Conservation (phyloP, 2,888 invertebrate genomes). For the Zygogramma bicolorata region DNA sequence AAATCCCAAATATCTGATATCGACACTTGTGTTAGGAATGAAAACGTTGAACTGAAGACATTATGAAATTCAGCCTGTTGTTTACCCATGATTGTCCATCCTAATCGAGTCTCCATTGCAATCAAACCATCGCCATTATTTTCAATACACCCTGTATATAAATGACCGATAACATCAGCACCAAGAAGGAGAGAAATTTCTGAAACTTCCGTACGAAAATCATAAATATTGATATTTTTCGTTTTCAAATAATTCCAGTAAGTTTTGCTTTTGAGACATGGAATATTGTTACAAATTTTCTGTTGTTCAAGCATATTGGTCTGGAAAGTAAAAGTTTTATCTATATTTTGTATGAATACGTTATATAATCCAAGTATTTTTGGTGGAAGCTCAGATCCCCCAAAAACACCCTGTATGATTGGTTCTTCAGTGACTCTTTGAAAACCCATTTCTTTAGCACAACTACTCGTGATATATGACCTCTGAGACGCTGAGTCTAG, state of each 20-base stretch:
- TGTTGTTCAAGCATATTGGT: background rate
- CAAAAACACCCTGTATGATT: background rate
- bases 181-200: background rate
- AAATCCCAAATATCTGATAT: background rate
- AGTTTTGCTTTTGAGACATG: background rate
- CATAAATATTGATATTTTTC: background rate
- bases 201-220: background rate
- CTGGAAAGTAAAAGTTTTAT: background rate
- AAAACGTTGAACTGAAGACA: background rate
- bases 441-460: background rate
- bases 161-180: background rate
- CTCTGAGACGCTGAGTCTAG: background rate
- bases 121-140: background rate
- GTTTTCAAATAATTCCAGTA: background rate
- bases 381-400: background rate
- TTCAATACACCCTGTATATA: background rate
- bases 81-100: background rate
- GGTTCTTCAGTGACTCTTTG: background rate
- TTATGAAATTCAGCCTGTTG: background rate
- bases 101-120: background rate
- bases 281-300: background rate
- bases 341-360: background rate
- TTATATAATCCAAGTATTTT: too few relatives aligned
- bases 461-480: background rate
- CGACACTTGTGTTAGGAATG: background rate